Conservation (phyloP, 2,797 vertebrate genomes). For the Scolopax bukidnonensis region DNA sequence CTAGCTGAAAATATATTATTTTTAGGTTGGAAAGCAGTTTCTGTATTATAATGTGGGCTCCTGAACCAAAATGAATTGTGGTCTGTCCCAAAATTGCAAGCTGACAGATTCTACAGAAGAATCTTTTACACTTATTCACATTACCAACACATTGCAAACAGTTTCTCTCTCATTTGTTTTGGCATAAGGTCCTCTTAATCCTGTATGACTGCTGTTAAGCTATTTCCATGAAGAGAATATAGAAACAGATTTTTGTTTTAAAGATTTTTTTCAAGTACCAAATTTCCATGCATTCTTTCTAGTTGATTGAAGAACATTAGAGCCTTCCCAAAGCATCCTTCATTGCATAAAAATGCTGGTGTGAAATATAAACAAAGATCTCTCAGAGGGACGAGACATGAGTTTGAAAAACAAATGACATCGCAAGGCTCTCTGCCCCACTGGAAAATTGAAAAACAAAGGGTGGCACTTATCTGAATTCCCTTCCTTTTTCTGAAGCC, state of each 20-base stretch:
- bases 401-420: not conserved
- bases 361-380: not conserved
- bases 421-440: not conserved
- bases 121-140: constrained; percentile 18
- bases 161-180: constrained; percentile 10
- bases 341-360: not conserved
- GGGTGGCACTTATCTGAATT: not conserved
- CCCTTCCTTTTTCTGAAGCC: not conserved
- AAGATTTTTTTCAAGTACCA: not conserved
- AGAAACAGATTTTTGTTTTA: not conserved
- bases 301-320: not conserved
- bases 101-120: not conserved
- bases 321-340: not conserved
- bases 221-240: not conserved
- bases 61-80: constrained; percentile 16
- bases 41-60: not conserved
- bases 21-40: constrained; percentile 22
- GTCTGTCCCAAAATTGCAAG: constrained; percentile 40
- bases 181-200: not conserved
- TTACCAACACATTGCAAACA: not conserved
- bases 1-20: not conserved
- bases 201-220: not conserved
- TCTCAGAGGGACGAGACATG: not conserved
- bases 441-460: not conserved
- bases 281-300: not conserved